Evolutionary conservation across 2,113 vertebrate genomes (phyloP), one percentile per base, ranked within the genome.

Genomic region (Orientallactaga bullata): DNA sequence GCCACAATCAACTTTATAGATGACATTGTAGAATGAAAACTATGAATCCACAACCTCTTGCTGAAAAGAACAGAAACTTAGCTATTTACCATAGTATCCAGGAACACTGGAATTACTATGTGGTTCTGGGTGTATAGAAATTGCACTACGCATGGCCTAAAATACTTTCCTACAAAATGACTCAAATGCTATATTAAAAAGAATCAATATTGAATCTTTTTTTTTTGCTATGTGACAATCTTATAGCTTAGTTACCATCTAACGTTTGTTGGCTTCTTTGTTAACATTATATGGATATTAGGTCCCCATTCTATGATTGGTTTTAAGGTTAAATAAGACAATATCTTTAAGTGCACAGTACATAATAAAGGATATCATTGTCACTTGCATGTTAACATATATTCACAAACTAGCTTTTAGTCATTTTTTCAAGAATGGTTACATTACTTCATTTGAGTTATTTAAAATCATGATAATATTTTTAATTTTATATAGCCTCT

Each of bases 321-420:
- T 68, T 4, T 90, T 79, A 85, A 24, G 30, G 66, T 86, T 84
- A 77, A 55, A 76, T 63, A 83, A 88, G 60, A 55, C 77, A 61
- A 63, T 60, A 17, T 4, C 18, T n/a, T 20, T 63, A 72, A 66
- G 21, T 30, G 7, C 17, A 37, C 8, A 76, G 20, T 17, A 30
- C 28, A 4, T 60, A 24, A 2, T 39, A 84, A 18, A 83, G 51
- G 42, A 47, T 47, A 47, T 47, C 42, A 47, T 47, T 47, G 42
- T 47, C 42, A 47, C 42, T 47, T 47, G 5, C 42, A 47, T 47
- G 42, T 47, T 47, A 47, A 47, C 42, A 47, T 47, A 47, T 61
- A 35, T 13, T 86, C 18, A 83, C n/a, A 84, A 55, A 78, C 66
- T 7, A 3, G 2, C 81, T 69, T 90, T 12, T 83, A 28, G 68